phyloP scores from a whole-genome alignment of 2,797 vertebrate species.

The Pristis pectinata region DNA sequence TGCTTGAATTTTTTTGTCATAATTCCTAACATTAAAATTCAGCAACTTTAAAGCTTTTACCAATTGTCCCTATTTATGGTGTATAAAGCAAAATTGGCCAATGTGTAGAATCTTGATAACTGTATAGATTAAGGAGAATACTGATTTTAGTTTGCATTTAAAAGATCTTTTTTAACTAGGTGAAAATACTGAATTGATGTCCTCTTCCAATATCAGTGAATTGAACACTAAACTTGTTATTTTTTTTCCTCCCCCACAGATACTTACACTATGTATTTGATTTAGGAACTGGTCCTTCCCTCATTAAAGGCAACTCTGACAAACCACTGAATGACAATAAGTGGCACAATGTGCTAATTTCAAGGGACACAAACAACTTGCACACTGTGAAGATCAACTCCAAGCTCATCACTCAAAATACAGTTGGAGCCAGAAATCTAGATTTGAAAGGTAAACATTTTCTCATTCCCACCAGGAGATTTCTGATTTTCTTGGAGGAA shows the following conservation, averaged over 20 bases:
- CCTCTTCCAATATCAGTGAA: background rate
- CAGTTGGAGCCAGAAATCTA: slow-evolving; percentile 86
- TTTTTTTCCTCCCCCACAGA: slow-evolving; percentile 49
- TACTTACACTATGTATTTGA: slow-evolving; percentile 94
- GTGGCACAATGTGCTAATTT: slow-evolving; percentile 96
- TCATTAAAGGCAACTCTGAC: slow-evolving; percentile 96
- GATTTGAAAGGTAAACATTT: slow-evolving; percentile 83
- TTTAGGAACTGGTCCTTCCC: slow-evolving; percentile 88
- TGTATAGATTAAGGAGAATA: background rate
- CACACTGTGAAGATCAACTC: slow-evolving; percentile 96
- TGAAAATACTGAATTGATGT: background rate
- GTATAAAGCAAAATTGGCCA: background rate
- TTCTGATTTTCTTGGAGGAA: background rate
- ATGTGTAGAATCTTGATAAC: background rate
- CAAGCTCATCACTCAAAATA: slow-evolving; percentile 89
- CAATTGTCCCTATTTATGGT: background rate
- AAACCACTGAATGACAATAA: slow-evolving; percentile 96
- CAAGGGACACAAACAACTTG: slow-evolving; percentile 88
- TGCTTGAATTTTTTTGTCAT: background rate
- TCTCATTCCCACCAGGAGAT: background rate
- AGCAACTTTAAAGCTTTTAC: background rate
- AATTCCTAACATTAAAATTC: background rate
- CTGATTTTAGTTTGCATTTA: background rate
- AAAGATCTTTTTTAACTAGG: background rate
- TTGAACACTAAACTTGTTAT: background rate